Percentiles rank a stretch among this genome's conserved stretches.
Evolutionary conservation across 1,140 invertebrate genomes (phyloP).

Genomic region (Leptoteleia sp.): DNA sequence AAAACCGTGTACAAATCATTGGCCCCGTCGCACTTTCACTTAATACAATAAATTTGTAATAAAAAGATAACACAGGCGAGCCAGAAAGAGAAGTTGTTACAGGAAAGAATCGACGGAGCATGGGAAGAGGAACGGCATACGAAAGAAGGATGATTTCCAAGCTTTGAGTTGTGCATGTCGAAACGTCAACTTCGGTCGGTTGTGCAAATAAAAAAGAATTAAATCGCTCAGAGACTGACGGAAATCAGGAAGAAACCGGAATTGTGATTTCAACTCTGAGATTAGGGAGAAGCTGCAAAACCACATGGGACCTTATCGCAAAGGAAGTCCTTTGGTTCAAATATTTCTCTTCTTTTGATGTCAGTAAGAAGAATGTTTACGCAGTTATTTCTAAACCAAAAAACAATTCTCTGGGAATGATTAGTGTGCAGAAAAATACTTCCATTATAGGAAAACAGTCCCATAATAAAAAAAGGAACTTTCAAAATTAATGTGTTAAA

Average conservation of each 20-base stretch:
- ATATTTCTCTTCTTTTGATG: constrained; percentile 39
- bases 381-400: constrained; percentile 22
- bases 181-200: constrained; percentile 21
- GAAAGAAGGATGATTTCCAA: constrained; percentile 26
- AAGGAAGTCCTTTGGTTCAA: constrained; percentile 31
- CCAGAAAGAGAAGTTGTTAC: constrained; percentile 10
- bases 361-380: constrained; percentile 25
- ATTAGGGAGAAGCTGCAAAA: constrained; percentile 27
- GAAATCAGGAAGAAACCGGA: constrained; percentile 28
- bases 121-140: constrained; percentile 1
- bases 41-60: constrained; percentile 8
- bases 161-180: constrained; percentile 32
- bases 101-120: constrained; percentile 1
- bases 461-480: no score
- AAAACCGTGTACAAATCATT: constrained; percentile 45
- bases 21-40: not conserved
- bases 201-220: constrained; percentile 51
- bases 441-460: no score
- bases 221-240: constrained; percentile 31
- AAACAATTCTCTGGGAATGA: constrained; percentile 9
- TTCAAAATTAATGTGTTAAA: no score
- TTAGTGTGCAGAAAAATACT: constrained; percentile 2
- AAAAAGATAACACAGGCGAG: not conserved
- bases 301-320: constrained; percentile 26
- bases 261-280: constrained; percentile 36